Conservation (phyloP, 2,888 invertebrate species). For the Harpalus rubripes region DNA sequence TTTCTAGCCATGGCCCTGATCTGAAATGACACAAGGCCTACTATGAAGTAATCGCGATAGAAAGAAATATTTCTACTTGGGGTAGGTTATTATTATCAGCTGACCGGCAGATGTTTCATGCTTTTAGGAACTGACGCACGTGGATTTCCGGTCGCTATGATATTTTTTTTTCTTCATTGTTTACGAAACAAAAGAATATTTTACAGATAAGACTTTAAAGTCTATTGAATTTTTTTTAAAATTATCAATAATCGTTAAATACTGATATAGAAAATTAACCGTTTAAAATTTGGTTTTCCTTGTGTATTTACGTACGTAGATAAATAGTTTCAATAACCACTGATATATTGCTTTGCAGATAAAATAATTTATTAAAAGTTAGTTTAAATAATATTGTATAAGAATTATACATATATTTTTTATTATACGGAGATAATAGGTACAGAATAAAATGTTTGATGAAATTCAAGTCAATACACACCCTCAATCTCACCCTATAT, state of each 20-base stretch:
- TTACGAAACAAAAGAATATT: background rate
- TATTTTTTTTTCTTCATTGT: background rate
- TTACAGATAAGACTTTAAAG: background rate
- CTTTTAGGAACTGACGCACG: slow-evolving; percentile 27
- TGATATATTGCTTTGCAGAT: too few relatives aligned
- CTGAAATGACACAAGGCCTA: slow-evolving; percentile 1
- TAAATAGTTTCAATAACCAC: too few relatives aligned
- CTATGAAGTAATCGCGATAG: background rate
- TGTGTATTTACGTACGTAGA: too few relatives aligned
- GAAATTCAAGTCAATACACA: background rate
- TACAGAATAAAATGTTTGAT: too few relatives aligned
- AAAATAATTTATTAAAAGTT: too few relatives aligned
- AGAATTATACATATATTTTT: too few relatives aligned
- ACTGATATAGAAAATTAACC: too few relatives aligned
- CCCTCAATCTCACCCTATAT: background rate
- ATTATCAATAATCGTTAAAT: too few relatives aligned
- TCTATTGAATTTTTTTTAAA: too few relatives aligned
- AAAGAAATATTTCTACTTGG: slow-evolving; percentile 20
- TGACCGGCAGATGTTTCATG: slow-evolving; percentile 25
- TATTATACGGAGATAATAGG: too few relatives aligned
- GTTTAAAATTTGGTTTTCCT: too few relatives aligned
- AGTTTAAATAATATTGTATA: too few relatives aligned
- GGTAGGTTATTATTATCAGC: slow-evolving; percentile 43
- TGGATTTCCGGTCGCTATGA: slow-evolving; percentile 14
- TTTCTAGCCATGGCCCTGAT: slow-evolving; percentile 27